Conservation (phyloP, 2,888 invertebrate genomes). For the Hypselothyrea guttata region DNA sequence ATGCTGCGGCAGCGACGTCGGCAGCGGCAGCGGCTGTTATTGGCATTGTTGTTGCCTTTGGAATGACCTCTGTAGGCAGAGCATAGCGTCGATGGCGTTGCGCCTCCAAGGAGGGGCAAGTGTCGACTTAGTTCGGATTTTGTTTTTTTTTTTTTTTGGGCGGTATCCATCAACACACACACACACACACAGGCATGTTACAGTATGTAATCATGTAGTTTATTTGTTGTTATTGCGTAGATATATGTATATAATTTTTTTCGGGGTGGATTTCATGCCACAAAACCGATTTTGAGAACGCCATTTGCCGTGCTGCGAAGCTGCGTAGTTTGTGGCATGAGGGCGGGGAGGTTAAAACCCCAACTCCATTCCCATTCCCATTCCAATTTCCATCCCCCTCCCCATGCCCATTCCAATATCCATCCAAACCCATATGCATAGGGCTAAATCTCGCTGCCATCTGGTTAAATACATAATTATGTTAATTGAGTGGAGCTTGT, state of each 20-base stretch:
- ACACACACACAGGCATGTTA: not conserved
- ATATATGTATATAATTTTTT: too few species aligned
- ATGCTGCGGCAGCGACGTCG: conserved; percentile 45
- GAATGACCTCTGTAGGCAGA: conserved; percentile 79
- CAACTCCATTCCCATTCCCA: too few species aligned
- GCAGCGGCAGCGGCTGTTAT: conserved; percentile 47
- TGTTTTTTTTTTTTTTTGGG: conserved; percentile 30
- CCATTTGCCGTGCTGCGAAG: conserved; percentile 44
- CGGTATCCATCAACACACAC: conserved; percentile 48
- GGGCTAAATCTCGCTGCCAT: not conserved
- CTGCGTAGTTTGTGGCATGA: conserved; percentile 43
- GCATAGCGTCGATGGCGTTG: conserved; percentile 22
- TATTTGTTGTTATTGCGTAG: conserved; percentile 28
- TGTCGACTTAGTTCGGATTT: conserved; percentile 14
- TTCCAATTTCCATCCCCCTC: too few species aligned
- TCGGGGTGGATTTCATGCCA: conserved; percentile 60
- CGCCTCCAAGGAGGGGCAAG: conserved; percentile 3
- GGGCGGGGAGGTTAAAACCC: conserved; percentile 16
- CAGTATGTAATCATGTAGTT: conserved; percentile 8
- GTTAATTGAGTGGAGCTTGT: conserved; percentile 4
- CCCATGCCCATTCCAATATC: too few species aligned
- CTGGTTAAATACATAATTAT: not conserved
- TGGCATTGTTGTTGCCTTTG: conserved; percentile 78
- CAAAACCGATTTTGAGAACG: conserved; percentile 45
- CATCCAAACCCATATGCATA: too few species aligned